Evolutionary conservation across 2,888 invertebrate genomes (phyloP), one percentile per base, ranked within the genome.

Genomic region (Ormyrus labotus): DNA sequence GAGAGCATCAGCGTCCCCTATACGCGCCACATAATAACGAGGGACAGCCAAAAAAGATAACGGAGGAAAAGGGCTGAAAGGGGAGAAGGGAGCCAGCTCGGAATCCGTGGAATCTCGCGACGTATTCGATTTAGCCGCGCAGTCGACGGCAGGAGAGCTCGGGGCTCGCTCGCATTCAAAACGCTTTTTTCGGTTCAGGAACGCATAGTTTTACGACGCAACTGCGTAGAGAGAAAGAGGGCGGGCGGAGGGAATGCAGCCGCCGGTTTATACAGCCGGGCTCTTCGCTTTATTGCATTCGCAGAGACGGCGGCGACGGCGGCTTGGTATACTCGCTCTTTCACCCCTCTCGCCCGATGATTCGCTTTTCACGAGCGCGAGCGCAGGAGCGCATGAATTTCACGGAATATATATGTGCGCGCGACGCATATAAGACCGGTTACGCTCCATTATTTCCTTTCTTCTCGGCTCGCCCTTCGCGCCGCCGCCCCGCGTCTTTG

Each of bases 371-470:
- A 68, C 11, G 55, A 63, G 55, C 74, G 48, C 19, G 34, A 34
- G 34, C 34, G 34, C 19, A 19, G n/a, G 45, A 0, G 73, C 63
- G 64, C 63, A 73, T 74, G 64, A 70, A 79, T 74, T 74, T 74
- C 57, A 74, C 60, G 58, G 58, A 11, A 58, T 51, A 53, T 34
- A 58, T 51, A 53, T 34, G 3, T 67, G 68, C 55, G 70, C 70
- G 51, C 53, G 19, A 67, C 11, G 77, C 69, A 13, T 11, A 8
- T 34, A 11, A 55, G 61, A 11, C 47, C 64, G 69, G 47, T 74
- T 57, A 69, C 69, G 64, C 50, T 68, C 58, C 51, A 58, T 64
- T 74, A 47, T 79, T 69, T 50, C 10, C 67, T 61, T 67, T 61
- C 64, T 55, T 55, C 53, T 47, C 51, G 19, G 19, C 53, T 45